Base-by-base conservation (phyloP, 2,888 invertebrate species). In the Elysia crispata region DNA sequence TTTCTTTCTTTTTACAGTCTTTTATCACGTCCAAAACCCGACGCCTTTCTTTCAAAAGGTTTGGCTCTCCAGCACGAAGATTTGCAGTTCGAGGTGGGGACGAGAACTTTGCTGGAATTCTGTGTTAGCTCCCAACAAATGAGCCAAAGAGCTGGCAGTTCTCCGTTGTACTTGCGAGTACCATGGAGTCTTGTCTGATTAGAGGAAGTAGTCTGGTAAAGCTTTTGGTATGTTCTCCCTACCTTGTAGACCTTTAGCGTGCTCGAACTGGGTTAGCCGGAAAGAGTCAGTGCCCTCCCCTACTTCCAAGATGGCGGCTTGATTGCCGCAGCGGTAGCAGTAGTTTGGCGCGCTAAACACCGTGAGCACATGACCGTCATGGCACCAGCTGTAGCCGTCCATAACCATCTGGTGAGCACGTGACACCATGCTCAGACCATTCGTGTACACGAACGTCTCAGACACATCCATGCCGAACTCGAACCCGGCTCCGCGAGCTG, bases 341-440 rank as follows among this genome's bases (percentile, higher is more conserved):
- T 99, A 99, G 94, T 99, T 99, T 89, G 99, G 99, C 90, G 99
- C 99, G 91, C 98, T 98, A 95, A 99, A 99, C 92, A 99, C 99
- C 92, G 99, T 99, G 92, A 99, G 99, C 90, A 99, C 99, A 93
- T 99, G 99, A 91, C 98, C 95, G 93, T 99, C 98, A 94, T 99
- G 99, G 94, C 98, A 99, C 95, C 95, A 94, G 86, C 94, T 94
- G 89, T 94, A 94, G 70, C 94, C 94, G 93, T 93, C 86, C 25
- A 89, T 86, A 41, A 83, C 31, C 80, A 81, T 77, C 76, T 75
- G 99, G 94, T 99, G 99, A 87, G 99, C 99, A 92, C 99, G 95
- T 84, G 99, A 98, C 87, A 99, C 98, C 89, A 99, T 95, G 89
- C 98, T 98, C 92, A 99, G 95, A 89, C 98, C 98, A 94, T 99